Conservation (phyloP, 2,888 invertebrate species). For the Lucinisca nassula region DNA sequence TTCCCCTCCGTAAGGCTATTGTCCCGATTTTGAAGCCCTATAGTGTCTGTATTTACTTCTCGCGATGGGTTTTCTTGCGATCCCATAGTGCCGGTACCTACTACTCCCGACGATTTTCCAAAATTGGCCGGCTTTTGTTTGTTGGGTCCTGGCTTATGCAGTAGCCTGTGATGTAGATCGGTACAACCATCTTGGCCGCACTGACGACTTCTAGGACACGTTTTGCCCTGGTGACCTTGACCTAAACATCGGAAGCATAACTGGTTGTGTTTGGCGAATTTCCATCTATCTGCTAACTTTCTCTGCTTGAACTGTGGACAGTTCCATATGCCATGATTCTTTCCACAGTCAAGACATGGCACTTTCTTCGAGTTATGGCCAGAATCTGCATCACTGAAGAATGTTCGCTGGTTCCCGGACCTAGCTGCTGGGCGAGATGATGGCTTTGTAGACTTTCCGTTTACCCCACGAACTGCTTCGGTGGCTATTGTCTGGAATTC, state of each 20-base stretch:
- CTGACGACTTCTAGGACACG: not conserved
- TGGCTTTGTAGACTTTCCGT: not conserved
- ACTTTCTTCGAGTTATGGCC: too few species aligned
- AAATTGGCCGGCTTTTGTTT: too few species aligned
- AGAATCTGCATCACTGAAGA: too few species aligned
- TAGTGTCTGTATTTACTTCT: not conserved
- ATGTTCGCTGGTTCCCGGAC: not conserved
- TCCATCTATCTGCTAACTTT: not conserved
- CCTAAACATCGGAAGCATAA: conserved; percentile 35
- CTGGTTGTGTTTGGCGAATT: not conserved
- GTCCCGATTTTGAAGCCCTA: not conserved
- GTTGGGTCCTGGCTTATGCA: not conserved
- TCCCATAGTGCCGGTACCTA: not conserved
- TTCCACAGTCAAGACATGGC: too few species aligned
- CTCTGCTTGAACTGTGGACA: conserved; percentile 22
- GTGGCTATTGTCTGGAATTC: conserved; percentile 19
- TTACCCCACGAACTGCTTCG: conserved; percentile 26
- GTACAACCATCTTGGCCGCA: conserved; percentile 22
- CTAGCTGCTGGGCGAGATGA: not conserved
- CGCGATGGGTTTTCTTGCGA: not conserved
- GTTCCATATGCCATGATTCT: too few species aligned
- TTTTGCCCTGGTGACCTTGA: not conserved
- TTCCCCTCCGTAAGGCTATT: not conserved
- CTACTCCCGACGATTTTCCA: too few species aligned
- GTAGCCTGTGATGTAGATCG: conserved; percentile 14